Evolutionary conservation across 2,888 invertebrate species (phyloP).

Genomic region (Gymnosoma rotundatum): DNA sequence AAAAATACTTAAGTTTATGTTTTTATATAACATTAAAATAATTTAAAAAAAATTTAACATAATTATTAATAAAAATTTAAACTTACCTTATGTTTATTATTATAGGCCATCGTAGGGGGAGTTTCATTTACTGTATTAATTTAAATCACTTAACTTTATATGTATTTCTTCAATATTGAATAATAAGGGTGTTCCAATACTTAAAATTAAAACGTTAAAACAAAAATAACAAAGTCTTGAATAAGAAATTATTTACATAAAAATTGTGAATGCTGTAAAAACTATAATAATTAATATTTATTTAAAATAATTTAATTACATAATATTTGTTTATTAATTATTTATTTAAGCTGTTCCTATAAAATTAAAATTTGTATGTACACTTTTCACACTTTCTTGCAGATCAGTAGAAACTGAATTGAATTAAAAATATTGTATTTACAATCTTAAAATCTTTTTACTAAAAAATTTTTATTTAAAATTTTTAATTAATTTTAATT

Average conservation of each 20-base stretch:
- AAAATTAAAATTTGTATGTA: conserved; percentile 24
- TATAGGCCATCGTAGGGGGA: conserved; percentile 40
- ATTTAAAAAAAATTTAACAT: not conserved
- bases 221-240: conserved; percentile 58
- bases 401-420: not conserved
- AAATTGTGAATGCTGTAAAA: not conserved
- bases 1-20: conserved; percentile 62
- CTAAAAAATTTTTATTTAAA: not conserved
- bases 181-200: conserved; percentile 3
- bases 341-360: not conserved
- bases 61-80: conserved; percentile 9
- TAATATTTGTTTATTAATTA: not conserved
- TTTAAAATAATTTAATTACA: not conserved
- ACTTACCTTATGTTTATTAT: not conserved
- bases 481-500: conserved; percentile 12
- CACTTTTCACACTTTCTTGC: conserved; percentile 17
- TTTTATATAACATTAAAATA: conserved; percentile 1
- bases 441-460: conserved; percentile 10
- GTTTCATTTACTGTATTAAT: conserved; percentile 7
- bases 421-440: conserved; percentile 4
- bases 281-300: not conserved
- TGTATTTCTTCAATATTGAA: conserved; percentile 1
- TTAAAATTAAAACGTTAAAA: conserved; percentile 32
- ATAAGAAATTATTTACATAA: conserved; percentile 54
- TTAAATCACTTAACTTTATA: not conserved